Evolutionary conservation across 2,797 vertebrate genomes (phyloP), one percentile per base, ranked within the genome.

Genomic region (Aplochiton taeniatus): DNA sequence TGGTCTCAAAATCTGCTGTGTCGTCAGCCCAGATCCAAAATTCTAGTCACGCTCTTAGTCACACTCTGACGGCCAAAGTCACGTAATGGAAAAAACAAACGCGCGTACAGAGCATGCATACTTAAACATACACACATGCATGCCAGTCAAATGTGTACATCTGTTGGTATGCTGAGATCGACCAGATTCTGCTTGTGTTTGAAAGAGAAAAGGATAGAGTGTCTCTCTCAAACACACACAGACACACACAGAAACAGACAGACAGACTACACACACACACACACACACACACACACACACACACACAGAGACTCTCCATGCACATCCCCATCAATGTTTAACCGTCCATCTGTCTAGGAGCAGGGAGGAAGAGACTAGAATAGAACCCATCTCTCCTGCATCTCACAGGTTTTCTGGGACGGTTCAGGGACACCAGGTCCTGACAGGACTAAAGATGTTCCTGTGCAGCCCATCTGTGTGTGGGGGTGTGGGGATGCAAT

Each of bases 261-360:
- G 9, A 12, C 55, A 11, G 31, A 16, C 4, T n/a, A 43, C 42
- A 1, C n/a, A 14, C 31, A 4, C 45, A n/a, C 6, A 57, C 65
- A 54, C 66, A 68, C 31, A 6, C 47, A 12, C 55, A 11, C 55
- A 16, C 4, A 43, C 42, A 1, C n/a, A 14, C 31, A 4, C 45
- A n/a, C 6, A 57, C 65, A 54, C 66, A 68, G 61, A 6, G 42
- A 69, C 49, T 69, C 63, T 75, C 61, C 52, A 67, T 64, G 67
- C 70, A 73, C 76, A 78, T 65, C 19, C 54, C 64, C 64, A 86
- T 87, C 74, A 84, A 85, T 84, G 75, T 83, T 87, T 85, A 82
- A 85, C 79, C 78, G 69, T 51, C 77, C 75, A 81, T 84, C 79
- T 86, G 80, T 81, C 63, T 67, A 14, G 55, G 20, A 17, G 55